Conservation (phyloP, 2,113 vertebrate genomes). For the Erpornis zantholeuca region DNA sequence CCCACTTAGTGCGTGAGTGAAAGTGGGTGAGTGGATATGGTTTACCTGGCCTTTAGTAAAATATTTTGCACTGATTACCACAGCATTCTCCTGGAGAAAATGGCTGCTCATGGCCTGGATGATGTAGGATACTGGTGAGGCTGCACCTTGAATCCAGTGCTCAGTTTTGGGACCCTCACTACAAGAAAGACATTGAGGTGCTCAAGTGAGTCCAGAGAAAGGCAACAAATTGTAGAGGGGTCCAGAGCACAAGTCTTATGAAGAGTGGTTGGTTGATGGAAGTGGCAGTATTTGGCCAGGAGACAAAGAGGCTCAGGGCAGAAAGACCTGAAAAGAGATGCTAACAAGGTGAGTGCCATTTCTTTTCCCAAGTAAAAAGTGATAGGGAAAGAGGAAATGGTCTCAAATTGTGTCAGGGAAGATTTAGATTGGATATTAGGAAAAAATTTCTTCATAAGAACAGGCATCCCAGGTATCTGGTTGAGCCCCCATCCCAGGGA, state of each 20-base stretch:
- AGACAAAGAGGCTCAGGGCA: neutral
- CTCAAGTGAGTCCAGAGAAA: neutral
- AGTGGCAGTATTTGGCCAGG: neutral
- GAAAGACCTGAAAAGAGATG: neutral
- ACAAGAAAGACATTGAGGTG: neutral
- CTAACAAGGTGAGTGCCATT: neutral
- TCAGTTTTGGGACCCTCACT: fast-evolving
- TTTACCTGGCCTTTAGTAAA: neutral
- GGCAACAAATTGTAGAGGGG: neutral
- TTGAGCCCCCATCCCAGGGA: neutral
- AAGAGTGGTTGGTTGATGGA: neutral
- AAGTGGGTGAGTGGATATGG: neutral
- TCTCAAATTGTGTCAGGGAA: neutral
- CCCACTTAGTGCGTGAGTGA: neutral
- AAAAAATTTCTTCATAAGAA: neutral
- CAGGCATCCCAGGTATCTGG: neutral
- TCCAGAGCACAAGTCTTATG: neutral
- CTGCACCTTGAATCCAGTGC: neutral
- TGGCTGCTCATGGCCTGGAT: neutral
- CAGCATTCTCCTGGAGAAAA: neutral
- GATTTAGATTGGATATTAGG: neutral
- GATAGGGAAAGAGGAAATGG: neutral
- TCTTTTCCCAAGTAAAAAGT: neutral
- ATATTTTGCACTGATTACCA: neutral
- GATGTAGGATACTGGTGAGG: neutral